phyloP scores from a whole-genome alignment of 1,140 invertebrate genomes.

The Drosophila tristis region DNA sequence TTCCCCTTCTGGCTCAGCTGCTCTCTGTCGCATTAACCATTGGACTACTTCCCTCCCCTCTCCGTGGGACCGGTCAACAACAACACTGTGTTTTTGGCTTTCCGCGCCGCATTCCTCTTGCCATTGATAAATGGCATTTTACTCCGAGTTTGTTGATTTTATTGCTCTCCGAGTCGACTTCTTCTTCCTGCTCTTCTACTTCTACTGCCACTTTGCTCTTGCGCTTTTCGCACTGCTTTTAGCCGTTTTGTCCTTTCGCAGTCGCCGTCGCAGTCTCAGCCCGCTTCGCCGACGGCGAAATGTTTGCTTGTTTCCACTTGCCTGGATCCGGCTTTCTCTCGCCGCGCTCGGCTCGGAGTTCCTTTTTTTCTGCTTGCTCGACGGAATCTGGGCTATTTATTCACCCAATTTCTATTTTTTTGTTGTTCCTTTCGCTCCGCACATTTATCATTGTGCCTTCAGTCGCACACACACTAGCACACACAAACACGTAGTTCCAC shows the following conservation, averaged over 20 bases:
- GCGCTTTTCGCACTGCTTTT: slow-evolving; percentile 39
- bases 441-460: slow-evolving; percentile 83
- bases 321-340: slow-evolving; percentile 61
- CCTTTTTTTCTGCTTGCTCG: slow-evolving; percentile 63
- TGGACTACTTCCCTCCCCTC: slow-evolving; percentile 15
- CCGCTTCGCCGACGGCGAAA: slow-evolving; percentile 47
- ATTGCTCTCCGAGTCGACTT: slow-evolving; percentile 35
- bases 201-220: slow-evolving; percentile 31
- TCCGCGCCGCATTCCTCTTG: slow-evolving; percentile 71
- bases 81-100: slow-evolving; percentile 59
- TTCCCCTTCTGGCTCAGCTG: background rate
- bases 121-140: slow-evolving; percentile 77
- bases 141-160: slow-evolving; percentile 67
- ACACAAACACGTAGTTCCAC: slow-evolving; percentile 55
- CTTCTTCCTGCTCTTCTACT: background rate
- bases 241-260: slow-evolving; percentile 71
- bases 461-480: slow-evolving; percentile 51
- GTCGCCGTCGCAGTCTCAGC: slow-evolving; percentile 31
- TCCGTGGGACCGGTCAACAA: slow-evolving; percentile 1
- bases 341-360: slow-evolving; percentile 24
- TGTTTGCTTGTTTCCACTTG: slow-evolving; percentile 77
- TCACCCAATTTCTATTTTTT: slow-evolving; percentile 83
- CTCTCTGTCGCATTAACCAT: slow-evolving; percentile 19
- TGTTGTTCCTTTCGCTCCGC: slow-evolving; percentile 41
- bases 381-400: slow-evolving; percentile 83